A percentile compares a stretch with the other conserved stretches of the same genome.
Conservation (phyloP, 2,113 vertebrate species). For the Elaphurus davidianus region DNA sequence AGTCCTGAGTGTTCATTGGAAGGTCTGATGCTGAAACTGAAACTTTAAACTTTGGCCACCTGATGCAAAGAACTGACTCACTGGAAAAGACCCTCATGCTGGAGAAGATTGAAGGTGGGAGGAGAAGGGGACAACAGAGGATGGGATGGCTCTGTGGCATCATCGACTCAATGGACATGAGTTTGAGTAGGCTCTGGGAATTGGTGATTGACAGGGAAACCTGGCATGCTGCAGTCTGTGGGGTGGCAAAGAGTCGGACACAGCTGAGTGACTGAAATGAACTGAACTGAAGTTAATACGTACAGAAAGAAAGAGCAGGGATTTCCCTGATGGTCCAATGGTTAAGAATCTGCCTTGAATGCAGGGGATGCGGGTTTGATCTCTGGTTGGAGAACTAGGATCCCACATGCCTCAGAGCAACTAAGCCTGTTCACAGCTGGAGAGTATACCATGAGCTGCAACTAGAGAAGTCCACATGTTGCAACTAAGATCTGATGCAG, state of each 20-base stretch:
- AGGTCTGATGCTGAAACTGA: not conserved
- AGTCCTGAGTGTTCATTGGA: not conserved
- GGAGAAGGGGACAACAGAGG: not conserved
- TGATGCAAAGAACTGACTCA: not conserved
- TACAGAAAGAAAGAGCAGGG: not conserved
- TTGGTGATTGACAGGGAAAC: not conserved
- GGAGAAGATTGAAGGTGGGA: not conserved
- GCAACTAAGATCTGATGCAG: not conserved
- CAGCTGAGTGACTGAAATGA: not conserved
- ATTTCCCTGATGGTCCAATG: not conserved
- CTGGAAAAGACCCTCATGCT: not conserved
- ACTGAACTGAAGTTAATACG: not conserved
- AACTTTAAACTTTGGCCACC: not conserved
- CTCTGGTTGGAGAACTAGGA: not conserved
- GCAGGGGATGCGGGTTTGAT: not conserved
- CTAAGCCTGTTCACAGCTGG: not conserved
- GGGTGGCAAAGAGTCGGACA: rapidly evolving
- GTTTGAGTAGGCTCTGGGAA: not conserved
- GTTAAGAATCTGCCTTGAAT: not conserved
- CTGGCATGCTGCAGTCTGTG: rapidly evolving
- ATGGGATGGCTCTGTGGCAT: not conserved
- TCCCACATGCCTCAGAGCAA: not conserved
- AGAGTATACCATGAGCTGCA: not conserved
- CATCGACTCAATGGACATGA: not conserved
- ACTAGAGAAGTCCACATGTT: not conserved